phyloP scores from a whole-genome alignment of 2,113 vertebrate species.

The Dicrurus megarhynchus region DNA sequence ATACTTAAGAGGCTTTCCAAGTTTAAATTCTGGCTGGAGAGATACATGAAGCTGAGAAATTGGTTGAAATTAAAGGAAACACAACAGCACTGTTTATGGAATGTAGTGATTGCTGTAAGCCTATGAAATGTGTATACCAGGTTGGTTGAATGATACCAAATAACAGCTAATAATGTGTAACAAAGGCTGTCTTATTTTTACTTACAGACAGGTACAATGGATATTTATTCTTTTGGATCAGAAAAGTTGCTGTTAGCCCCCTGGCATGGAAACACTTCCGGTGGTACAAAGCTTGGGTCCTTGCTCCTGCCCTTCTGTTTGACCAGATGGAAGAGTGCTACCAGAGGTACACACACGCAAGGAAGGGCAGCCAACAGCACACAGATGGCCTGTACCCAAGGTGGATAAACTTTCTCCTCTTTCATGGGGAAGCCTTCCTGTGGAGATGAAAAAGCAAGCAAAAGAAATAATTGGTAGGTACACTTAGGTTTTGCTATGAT shows the following conservation, averaged over 20 bases:
- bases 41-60: background rate
- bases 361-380: conserved; percentile 74
- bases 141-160: background rate
- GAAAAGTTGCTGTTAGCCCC: background rate
- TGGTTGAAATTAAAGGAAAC: background rate
- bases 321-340: conserved; percentile 68
- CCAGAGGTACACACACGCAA: conserved; percentile 70
- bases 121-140: background rate
- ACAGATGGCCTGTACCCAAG: conserved; percentile 80
- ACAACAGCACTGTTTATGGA: background rate
- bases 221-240: background rate
- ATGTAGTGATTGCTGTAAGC: background rate
- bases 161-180: background rate
- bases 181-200: background rate
- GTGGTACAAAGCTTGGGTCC: background rate
- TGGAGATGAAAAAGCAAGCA: background rate
- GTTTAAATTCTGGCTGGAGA: background rate
- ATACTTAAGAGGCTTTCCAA: background rate
- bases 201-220: background rate
- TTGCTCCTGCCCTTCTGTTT: background rate
- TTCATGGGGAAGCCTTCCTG: conserved; percentile 79
- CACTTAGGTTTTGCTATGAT: background rate
- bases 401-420: conserved; percentile 75
- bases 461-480: background rate
- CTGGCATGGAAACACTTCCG: conserved; percentile 5